A percentile compares a stretch with the other conserved stretches of the same genome.
phyloP scores from a whole-genome alignment of 2,888 invertebrate species.

The Rhopalosiphum nymphaeae region DNA sequence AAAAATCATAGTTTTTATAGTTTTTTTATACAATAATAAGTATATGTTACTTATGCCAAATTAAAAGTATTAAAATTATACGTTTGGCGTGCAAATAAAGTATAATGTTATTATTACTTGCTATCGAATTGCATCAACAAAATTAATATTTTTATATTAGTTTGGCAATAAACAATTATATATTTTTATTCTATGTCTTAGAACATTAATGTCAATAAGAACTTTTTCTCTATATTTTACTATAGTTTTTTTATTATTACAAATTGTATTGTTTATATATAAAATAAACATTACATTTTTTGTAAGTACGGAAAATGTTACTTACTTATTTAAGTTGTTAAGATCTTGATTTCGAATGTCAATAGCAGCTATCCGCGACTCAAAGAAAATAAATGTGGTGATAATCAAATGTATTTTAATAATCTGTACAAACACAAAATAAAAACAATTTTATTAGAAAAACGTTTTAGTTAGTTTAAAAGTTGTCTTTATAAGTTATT shows the following conservation, averaged over 20 bases:
- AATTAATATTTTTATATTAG: background rate
- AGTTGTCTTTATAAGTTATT: background rate
- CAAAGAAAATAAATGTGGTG: constrained; percentile 2
- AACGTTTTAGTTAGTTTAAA: background rate
- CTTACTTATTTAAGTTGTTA: constrained; percentile 16
- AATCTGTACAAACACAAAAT: constrained; percentile 18
- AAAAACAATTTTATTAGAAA: constrained; percentile 11
- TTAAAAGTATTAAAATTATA: background rate
- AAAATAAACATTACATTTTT: background rate
- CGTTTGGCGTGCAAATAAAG: background rate
- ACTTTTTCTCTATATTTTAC: background rate
- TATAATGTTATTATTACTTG: background rate
- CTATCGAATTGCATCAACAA: background rate
- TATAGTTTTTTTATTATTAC: background rate
- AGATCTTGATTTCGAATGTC: constrained; percentile 22
- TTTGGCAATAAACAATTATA: background rate
- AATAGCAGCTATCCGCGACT: constrained; percentile 25
- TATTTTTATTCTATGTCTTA: background rate
- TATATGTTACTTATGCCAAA: background rate
- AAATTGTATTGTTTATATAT: background rate
- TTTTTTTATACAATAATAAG: background rate
- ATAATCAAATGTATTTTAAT: constrained; percentile 1
- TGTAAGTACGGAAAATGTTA: background rate
- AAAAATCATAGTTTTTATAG: background rate
- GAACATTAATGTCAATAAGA: background rate